phyloP scores from a whole-genome alignment of 2,113 vertebrate genomes.

The Argyrosomus japonicus region DNA sequence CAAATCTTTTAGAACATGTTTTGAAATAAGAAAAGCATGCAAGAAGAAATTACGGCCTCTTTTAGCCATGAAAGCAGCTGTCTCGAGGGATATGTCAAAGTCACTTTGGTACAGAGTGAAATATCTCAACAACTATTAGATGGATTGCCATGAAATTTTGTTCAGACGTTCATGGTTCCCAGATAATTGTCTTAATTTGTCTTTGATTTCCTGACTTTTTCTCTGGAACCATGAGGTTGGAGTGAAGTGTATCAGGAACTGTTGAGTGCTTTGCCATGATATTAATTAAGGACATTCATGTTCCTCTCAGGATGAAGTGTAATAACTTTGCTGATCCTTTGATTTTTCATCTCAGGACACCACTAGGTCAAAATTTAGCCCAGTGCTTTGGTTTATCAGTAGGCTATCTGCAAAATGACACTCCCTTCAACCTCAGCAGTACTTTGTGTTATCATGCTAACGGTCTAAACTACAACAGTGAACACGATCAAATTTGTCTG shows the following conservation, averaged over 20 bases:
- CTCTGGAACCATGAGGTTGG: neutral
- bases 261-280: neutral
- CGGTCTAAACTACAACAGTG: no score
- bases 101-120: neutral
- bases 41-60: neutral
- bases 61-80: neutral
- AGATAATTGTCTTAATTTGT: neutral
- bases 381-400: no score
- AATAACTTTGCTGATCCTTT: no score
- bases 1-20: neutral
- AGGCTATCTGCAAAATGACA: no score
- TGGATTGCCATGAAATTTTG: neutral
- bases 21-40: neutral
- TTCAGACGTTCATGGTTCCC: neutral
- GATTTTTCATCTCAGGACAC: no score
- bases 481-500: no score
- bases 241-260: no score
- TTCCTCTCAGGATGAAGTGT: neutral
- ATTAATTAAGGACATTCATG: neutral
- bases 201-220: neutral
- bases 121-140: neutral
- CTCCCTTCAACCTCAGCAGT: no score
- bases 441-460: no score
- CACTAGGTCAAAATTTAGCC: no score
- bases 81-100: neutral